phyloP scores from a whole-genome alignment of 2,113 vertebrate species.

The Halichoerus grypus region DNA sequence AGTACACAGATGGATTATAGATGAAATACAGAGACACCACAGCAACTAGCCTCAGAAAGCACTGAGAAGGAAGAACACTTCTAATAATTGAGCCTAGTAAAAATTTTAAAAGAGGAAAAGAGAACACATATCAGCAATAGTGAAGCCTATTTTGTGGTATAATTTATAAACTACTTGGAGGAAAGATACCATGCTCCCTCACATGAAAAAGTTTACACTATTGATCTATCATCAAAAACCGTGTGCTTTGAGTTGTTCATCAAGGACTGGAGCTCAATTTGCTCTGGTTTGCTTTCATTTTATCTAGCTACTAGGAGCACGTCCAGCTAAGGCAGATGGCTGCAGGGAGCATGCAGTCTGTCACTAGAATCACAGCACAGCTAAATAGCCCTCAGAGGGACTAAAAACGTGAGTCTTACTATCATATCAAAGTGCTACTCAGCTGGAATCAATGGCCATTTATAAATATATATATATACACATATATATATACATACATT shows the following conservation, averaged over 20 bases:
- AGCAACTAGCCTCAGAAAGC: not conserved
- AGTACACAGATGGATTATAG: not conserved
- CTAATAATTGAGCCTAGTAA: constrained; percentile 21
- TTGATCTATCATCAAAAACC: not conserved
- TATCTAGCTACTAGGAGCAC: not conserved
- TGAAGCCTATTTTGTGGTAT: not conserved
- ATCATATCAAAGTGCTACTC: not conserved
- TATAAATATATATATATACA: not conserved
- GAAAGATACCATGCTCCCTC: not conserved
- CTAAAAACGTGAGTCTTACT: not conserved
- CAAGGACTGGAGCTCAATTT: not conserved
- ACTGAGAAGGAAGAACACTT: not conserved
- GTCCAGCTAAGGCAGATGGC: not conserved
- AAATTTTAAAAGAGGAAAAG: not conserved
- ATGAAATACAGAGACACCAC: not conserved
- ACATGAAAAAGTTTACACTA: not conserved
- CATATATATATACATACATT: not conserved
- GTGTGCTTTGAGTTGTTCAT: not conserved
- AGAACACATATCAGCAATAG: not conserved
- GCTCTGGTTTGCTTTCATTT: not conserved
- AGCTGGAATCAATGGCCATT: not conserved
- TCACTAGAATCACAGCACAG: not conserved
- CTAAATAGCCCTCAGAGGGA: not conserved
- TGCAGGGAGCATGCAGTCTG: not conserved
- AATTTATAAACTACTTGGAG: not conserved